A percentile compares a stretch with the other conserved stretches of the same genome.
Evolutionary conservation across 2,888 invertebrate genomes (phyloP).

Genomic region (Limnephilus rhombicus): DNA sequence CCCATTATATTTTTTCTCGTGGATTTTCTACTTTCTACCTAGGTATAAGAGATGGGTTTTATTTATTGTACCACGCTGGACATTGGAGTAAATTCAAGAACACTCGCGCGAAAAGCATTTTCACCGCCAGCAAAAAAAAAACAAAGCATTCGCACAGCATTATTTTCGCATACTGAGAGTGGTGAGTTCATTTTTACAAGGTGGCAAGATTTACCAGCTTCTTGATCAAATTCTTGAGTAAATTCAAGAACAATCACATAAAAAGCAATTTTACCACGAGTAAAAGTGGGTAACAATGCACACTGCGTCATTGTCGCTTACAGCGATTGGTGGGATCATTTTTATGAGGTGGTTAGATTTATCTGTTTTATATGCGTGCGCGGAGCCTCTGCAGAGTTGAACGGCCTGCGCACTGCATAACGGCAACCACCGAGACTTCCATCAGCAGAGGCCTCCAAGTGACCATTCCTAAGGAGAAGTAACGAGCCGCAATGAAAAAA

Average conservation of each 20-base stretch:
- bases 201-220: slow-evolving; percentile 11
- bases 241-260: not conserved
- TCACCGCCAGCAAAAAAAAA: not conserved
- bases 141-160: not conserved
- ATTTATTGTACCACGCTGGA: slow-evolving; percentile 15
- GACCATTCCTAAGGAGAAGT: not conserved
- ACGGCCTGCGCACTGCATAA: slow-evolving; percentile 61
- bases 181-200: not conserved
- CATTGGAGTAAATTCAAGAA: slow-evolving; percentile 4
- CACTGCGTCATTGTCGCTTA: not conserved
- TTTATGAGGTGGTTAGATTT: slow-evolving; percentile 14
- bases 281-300: not conserved
- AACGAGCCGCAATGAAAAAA: slow-evolving; percentile 11
- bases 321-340: not conserved
- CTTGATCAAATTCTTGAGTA: not conserved
- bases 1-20: not conserved
- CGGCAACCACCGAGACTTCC: slow-evolving; percentile 55
- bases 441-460: not conserved
- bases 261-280: not conserved
- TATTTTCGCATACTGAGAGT: not conserved
- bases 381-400: slow-evolving; percentile 53
- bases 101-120: not conserved
- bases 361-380: not conserved
- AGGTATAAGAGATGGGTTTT: not conserved
- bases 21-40: slow-evolving; percentile 4